phyloP scores from a whole-genome alignment of 2,888 invertebrate genomes.

The Ichneumon xanthorius region DNA sequence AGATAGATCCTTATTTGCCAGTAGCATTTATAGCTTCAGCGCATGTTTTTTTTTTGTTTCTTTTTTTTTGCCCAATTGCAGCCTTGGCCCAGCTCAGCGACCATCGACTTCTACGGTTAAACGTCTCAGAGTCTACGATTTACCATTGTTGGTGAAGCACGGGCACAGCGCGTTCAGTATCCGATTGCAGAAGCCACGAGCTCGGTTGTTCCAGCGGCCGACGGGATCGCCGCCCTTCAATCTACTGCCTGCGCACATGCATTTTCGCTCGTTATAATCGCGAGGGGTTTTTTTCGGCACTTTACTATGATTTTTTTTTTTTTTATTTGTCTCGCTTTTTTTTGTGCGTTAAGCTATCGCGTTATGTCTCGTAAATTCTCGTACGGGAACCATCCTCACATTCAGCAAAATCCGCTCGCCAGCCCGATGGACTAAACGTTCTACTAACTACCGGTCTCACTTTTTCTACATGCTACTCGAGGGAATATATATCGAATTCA shows the following conservation, averaged over 20 bases:
- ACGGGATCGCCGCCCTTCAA: slow-evolving; percentile 80
- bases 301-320: slow-evolving; percentile 29
- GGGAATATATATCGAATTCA: slow-evolving; percentile 55
- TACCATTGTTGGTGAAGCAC: slow-evolving; percentile 84
- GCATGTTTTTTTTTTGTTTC: slow-evolving; percentile 21
- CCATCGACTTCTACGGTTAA: slow-evolving; percentile 56
- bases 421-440: slow-evolving; percentile 51
- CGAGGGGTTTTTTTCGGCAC: slow-evolving; percentile 23
- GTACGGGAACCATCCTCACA: slow-evolving; percentile 25
- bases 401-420: slow-evolving; percentile 26
- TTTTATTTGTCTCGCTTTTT: slow-evolving; percentile 35
- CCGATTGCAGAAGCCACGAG: slow-evolving; percentile 84
- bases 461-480: slow-evolving; percentile 58
- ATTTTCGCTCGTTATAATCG: slow-evolving; percentile 67
- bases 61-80: slow-evolving; percentile 19
- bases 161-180: slow-evolving; percentile 83
- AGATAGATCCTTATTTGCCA: slow-evolving; percentile 32
- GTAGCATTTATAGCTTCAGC: slow-evolving; percentile 34
- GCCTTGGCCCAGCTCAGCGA: slow-evolving; percentile 46
- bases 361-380: slow-evolving; percentile 1
- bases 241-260: slow-evolving; percentile 81
- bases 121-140: slow-evolving; percentile 79
- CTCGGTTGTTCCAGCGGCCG: slow-evolving; percentile 84
- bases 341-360: slow-evolving; percentile 12
- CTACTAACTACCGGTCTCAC: slow-evolving; percentile 59